Evolutionary conservation across 2,113 vertebrate species (phyloP), one percentile per base, ranked within the genome.

Genomic region (Hiodon alosoides): DNA sequence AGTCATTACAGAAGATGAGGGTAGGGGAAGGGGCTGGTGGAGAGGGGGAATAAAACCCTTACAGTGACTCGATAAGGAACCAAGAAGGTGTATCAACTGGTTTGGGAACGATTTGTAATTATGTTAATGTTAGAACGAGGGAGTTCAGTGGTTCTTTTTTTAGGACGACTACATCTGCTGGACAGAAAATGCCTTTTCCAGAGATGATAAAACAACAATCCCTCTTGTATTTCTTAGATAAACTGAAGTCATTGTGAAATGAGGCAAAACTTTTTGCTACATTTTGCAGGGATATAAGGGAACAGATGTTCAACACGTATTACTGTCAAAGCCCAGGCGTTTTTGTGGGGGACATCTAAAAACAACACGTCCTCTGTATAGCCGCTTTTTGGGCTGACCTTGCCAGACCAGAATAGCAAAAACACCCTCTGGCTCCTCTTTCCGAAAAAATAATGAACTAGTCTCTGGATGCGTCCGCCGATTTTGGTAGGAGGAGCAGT

Each of bases 371-470:
- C 69, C 54, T 59, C 57, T 71, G 9, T 13, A 58, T 8, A 58
- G 57, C 55, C 14, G 4, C 16, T 71, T 71, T 16, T 57, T 58
- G 9, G 51, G 50, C n/a, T 71, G 57, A 69, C 67, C 67, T 71
- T 51, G 48, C 53, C 4, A 10, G 17, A 59, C 31, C 54, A 57
- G 54, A 14, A 58, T 10, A 71, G 69, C 54, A 8, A 31, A 71
- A 17, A 54, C 52, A 11, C 50, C 54, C 69, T 58, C 51, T 10
- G 54, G 69, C 52, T 31, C 54, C 17, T 71, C 14, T 54, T 70
- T 54, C 51, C n/a, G 8, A 71, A 71, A 71, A 31, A 71, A 71
- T 54, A 70, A 70, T 70, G 50, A 57, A 11, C 11, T 57, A 51
- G 51, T 46, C 48, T 14, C 68, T 46, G 55, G 69, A 14, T 58